Percentiles rank a stretch among this genome's conserved stretches.
Evolutionary conservation across 1,140 invertebrate genomes (phyloP).

Genomic region (Diorhabda sublineata): DNA sequence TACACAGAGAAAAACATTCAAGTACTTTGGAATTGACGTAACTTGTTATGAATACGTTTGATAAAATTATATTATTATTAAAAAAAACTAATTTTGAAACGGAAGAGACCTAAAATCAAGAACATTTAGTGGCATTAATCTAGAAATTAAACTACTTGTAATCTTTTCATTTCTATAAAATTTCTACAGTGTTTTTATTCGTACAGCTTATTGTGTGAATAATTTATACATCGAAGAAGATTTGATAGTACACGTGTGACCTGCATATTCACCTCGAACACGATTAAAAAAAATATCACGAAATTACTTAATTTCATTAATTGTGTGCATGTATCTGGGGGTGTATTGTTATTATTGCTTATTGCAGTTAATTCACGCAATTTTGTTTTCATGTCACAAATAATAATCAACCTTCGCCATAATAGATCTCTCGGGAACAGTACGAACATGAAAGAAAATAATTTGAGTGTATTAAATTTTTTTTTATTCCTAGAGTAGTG

Average conservation of each 20-base stretch:
- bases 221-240: too few species aligned
- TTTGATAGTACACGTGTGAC: not conserved
- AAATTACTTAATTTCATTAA: not conserved
- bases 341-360: not conserved
- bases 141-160: too few species aligned
- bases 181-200: too few species aligned
- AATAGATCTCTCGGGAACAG: not conserved
- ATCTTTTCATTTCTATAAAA: too few species aligned
- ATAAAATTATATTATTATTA: too few species aligned
- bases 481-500: not conserved
- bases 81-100: too few species aligned
- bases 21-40: too few species aligned
- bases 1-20: too few species aligned
- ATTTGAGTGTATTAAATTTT: not conserved
- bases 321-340: not conserved
- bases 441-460: not conserved
- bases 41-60: too few species aligned
- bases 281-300: not conserved
- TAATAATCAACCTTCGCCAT: not conserved
- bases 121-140: too few species aligned
- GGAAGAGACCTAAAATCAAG: too few species aligned
- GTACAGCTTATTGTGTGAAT: too few species aligned
- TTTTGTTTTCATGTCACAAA: constrained; percentile 2
- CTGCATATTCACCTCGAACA: not conserved
- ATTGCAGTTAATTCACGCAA: not conserved